Evolutionary conservation across 2,797 vertebrate genomes (phyloP).

Genomic region (Carapus acus): DNA sequence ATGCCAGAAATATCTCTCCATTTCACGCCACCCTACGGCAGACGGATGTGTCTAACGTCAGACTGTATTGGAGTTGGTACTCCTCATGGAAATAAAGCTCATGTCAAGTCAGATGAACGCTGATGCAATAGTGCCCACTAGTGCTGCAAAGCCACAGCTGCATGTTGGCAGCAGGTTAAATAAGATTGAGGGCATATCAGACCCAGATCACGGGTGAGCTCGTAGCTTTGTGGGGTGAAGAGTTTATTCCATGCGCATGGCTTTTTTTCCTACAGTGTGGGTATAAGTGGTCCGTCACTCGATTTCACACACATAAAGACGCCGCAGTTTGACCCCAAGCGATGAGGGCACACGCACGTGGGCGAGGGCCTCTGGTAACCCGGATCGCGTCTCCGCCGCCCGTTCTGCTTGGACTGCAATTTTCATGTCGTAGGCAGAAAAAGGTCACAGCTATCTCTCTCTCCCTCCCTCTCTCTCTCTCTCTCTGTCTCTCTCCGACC

Average conservation of each 20-base stretch:
- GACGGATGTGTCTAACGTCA: constrained; percentile 12
- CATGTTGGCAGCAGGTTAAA: not conserved
- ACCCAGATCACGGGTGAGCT: constrained; percentile 39
- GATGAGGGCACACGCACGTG: constrained; percentile 3
- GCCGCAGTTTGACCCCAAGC: constrained; percentile 8
- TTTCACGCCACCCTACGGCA: constrained; percentile 6
- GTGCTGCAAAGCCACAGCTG: constrained; percentile 30
- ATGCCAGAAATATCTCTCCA: constrained; percentile 21
- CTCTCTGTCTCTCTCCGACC: constrained; percentile 28
- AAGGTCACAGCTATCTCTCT: constrained; percentile 57
- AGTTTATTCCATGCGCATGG: constrained; percentile 18
- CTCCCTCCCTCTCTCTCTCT: too few relatives aligned
- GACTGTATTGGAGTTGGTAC: not conserved
- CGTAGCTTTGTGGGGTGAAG: constrained; percentile 32
- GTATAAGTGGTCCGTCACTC: constrained; percentile 13
- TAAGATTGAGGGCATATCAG: not conserved
- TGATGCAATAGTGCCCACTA: constrained; percentile 57
- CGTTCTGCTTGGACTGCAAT: constrained; percentile 24
- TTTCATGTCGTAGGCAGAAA: constrained; percentile 45
- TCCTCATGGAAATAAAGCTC: not conserved
- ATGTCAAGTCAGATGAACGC: constrained; percentile 4
- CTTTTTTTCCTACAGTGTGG: too few relatives aligned
- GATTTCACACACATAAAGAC: constrained; percentile 17
- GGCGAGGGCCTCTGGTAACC: constrained; percentile 21
- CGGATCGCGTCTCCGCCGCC: constrained; percentile 29